Evolutionary conservation across 2,113 vertebrate genomes (phyloP), one percentile per base, ranked within the genome.

Genomic region (Esox niger): DNA sequence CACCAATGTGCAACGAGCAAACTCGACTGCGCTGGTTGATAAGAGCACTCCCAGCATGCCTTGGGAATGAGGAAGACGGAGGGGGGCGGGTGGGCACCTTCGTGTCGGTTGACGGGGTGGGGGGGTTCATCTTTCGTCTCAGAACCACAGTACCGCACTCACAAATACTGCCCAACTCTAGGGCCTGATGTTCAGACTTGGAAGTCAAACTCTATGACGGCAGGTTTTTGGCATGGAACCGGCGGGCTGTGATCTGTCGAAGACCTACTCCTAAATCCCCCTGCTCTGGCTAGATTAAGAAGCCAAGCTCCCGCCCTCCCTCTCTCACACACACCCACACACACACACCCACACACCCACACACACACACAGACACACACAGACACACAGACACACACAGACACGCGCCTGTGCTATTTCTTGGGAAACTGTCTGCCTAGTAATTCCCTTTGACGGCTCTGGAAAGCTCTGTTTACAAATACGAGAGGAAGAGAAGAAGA

Each of bases 401-500:
- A 66, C 73, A 23, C 7, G 43, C 25, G 15, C 35, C 25, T 13
- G 17, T 71, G 57, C 76, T n/a, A 21, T 21, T 79, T 75, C 80
- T 79, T 65, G 76, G 83, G 83, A 38, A 84, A 77, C 69, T 74
- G 82, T 71, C 80, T 73, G 73, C 79, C 78, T 73, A 78, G 81
- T 87, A 82, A 84, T 87, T 88, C 83, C 77, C 82, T 87, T 82
- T 83, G 89, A 87, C 83, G 62, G 76, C 68, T 83, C 54, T 73
- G 82, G 79, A 82, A 85, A 88, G 71, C 78, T 75, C 62, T 89
- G 89, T 92, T 92, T 90, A 91, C 89, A 89, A 89, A 89, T 84
- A 87, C 68, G 71, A 78, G 21, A 74, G 64, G 4, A 62, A 54
- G 35, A 61, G 26, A 64, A 47, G 31, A 70, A 77, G 67, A 75